Evolutionary conservation across 2,888 invertebrate species (phyloP).

Genomic region (Mythimna loreyi): DNA sequence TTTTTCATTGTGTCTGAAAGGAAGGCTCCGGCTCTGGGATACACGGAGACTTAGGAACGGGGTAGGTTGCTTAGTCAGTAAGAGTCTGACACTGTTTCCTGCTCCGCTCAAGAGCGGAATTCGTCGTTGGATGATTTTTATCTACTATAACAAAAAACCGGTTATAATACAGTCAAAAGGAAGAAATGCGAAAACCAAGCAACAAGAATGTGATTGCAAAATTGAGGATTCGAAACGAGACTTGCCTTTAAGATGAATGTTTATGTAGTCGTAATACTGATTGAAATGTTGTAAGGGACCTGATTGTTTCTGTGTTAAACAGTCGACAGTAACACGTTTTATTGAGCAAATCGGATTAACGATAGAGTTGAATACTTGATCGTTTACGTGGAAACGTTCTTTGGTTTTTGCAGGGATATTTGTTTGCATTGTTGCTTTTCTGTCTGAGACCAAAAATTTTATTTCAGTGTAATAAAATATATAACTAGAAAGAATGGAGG

Average conservation of each 20-base stretch:
- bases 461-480: too few species aligned
- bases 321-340: constrained; percentile 32
- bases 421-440: not conserved
- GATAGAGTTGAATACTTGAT: constrained; percentile 5
- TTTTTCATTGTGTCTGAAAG: too few species aligned
- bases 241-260: not conserved
- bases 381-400: not conserved
- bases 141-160: too few species aligned
- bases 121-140: too few species aligned
- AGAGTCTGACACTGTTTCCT: too few species aligned
- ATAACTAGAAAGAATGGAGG: too few species aligned
- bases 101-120: too few species aligned
- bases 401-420: not conserved
- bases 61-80: too few species aligned
- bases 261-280: constrained; percentile 15
- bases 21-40: too few species aligned
- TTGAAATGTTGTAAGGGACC: constrained; percentile 30
- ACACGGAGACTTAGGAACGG: too few species aligned
- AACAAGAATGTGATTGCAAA: not conserved
- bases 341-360: constrained; percentile 27
- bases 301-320: constrained; percentile 16
- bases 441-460: too few species aligned
- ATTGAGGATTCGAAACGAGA: constrained; percentile 24
- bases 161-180: not conserved
- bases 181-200: not conserved